These are phyloP conservation scores for Columba livia DNA, from an alignment of 2,113 vertebrate genomes.

Conservation along the genomic window DNA sequence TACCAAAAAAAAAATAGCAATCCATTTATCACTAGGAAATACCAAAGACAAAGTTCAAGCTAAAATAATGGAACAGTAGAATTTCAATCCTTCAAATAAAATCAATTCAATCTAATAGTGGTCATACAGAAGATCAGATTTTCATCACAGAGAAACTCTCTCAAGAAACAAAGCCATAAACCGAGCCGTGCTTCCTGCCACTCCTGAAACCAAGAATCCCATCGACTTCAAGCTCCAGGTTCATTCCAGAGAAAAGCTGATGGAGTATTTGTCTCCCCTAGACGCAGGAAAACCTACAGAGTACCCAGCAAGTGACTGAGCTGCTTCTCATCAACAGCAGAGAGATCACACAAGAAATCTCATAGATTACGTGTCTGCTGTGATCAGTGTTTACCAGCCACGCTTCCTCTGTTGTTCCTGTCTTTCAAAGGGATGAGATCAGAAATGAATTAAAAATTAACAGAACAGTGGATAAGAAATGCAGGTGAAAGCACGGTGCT, in stretches of 20 bases:
- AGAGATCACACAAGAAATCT: not conserved
- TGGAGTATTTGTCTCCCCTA: not conserved
- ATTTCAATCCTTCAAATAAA: conserved; percentile 28
- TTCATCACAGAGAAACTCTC: not conserved
- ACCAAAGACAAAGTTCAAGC: not conserved
- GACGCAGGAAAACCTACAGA: not conserved
- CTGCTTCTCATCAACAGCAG: not conserved
- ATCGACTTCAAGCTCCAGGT: not conserved
- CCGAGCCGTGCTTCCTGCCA: not conserved
- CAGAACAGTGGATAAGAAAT: not conserved
- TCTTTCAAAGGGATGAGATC: not conserved
- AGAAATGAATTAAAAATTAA: not conserved
- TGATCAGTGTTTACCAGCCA: not conserved
- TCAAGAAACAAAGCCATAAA: not conserved
- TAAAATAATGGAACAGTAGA: not conserved
- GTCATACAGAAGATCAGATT: not conserved
- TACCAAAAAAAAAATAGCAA: not conserved
- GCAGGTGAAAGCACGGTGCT: not conserved
- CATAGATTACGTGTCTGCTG: not conserved
- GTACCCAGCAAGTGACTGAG: not conserved
- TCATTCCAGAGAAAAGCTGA: not conserved
- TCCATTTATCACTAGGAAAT: conserved; percentile 35
- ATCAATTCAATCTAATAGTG: not conserved
- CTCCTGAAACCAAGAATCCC: not conserved
- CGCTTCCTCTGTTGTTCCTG: not conserved